Evolutionary conservation across 2,888 invertebrate species (phyloP), one percentile per base, ranked within the genome.

Genomic region (Caenorhabditis uteleia): DNA sequence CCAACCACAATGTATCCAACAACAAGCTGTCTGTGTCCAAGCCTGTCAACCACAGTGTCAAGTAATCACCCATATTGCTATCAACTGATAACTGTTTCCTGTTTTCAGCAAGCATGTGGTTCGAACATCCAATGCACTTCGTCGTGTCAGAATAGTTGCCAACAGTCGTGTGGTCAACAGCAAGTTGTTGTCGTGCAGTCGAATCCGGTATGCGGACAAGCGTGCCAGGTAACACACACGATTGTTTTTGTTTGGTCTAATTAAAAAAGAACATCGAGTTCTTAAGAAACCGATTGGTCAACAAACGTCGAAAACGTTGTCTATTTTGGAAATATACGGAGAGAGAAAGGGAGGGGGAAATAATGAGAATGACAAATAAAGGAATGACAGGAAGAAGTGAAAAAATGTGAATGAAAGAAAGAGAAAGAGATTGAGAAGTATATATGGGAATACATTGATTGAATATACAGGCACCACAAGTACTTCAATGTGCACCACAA

Each of bases 401-500:
- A 18, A 48, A n/a, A 12, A n/a, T n/a, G n/a, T n/a, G n/a, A n/a
- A n/a, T n/a, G n/a, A n/a, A n/a, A n/a, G 44, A 44, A 16, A 44
- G 16, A 23, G 44, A 44, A 26, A 44, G 44, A 44, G 21, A 44
- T 14, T 23, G 44, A 44, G 44, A 44, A 12, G 14, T 10, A 44
- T 20, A 44, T 20, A 44, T 20, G 25, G 25, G 10, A 26, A 44
- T 14, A 44, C 23, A 44, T 21, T 12, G n/a, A 44, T 14, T 14
- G 16, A 44, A 21, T 8, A 40, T 10, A 39, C 65, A 78, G 77
- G 76, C 79, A 26, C 71, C 57, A 43, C 58, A 70, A 12, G 68
- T 68, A 2, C 55, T 75, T 36, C 76, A 77, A 56, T 78, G 78
- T 55, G 71, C 68, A 20, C 77, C 79, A 16, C 77, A 77, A 48